A percentile compares a stretch with the other conserved stretches of the same genome.
These are phyloP conservation scores for Peromyscus californicus DNA, from an alignment of 2,113 vertebrate genomes.

Conservation along the genomic window DNA sequence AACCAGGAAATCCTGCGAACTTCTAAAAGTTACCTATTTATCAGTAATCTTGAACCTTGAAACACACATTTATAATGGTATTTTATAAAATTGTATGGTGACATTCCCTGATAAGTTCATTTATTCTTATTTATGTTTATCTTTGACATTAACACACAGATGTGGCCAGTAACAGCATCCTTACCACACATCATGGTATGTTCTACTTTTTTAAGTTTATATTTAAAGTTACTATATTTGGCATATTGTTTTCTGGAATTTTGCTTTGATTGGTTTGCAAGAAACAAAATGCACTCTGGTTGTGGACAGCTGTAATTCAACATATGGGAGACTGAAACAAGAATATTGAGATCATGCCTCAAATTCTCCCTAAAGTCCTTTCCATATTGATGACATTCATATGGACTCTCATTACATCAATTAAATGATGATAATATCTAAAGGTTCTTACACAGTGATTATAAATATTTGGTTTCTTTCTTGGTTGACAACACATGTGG, in stretches of 20 bases:
- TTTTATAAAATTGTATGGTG: neutral
- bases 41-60: neutral
- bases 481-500: neutral
- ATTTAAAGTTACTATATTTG: neutral
- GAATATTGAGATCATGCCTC: neutral
- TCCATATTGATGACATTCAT: neutral
- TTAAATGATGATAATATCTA: neutral
- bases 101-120: neutral
- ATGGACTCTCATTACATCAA: neutral
- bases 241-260: neutral
- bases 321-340: too few species aligned
- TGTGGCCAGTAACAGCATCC: neutral
- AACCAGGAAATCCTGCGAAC: neutral
- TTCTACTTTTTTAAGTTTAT: neutral
- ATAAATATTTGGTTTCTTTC: neutral
- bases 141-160: neutral
- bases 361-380: neutral
- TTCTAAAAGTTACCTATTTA: neutral
- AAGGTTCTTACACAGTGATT: neutral
- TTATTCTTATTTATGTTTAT: neutral
- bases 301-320: too few species aligned
- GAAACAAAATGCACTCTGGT: too few species aligned
- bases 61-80: neutral
- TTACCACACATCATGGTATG: neutral
- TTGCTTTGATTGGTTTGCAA: too few species aligned